These are phyloP conservation scores for Chesias legatella DNA, from an alignment of 2,888 invertebrate species.

Conservation along the genomic window DNA sequence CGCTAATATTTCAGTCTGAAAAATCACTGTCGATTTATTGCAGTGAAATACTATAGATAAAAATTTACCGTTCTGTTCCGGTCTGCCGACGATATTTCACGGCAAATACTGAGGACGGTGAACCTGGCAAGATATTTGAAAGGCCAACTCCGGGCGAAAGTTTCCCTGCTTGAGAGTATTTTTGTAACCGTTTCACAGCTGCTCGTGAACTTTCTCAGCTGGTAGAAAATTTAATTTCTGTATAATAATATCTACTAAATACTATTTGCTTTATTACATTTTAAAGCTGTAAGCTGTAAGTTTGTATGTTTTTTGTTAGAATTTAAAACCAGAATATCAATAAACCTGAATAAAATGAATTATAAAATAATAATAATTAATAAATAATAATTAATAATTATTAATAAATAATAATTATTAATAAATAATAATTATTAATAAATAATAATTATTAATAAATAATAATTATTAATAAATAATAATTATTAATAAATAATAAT, in stretches of 20 bases:
- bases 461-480: no score
- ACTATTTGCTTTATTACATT: neutral
- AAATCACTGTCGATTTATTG: slow-evolving; percentile 65
- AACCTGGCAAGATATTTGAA: slow-evolving; percentile 34
- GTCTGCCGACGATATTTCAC: slow-evolving; percentile 41
- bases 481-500: no score
- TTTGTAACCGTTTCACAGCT: slow-evolving; percentile 28
- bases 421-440: no score
- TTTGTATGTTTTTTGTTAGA: no score
- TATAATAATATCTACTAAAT: neutral
- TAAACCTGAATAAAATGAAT: no score
- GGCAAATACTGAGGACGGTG: slow-evolving; percentile 27
- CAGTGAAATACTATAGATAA: slow-evolving; percentile 59
- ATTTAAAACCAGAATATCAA: no score
- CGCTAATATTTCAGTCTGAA: slow-evolving; percentile 65
- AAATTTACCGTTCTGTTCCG: slow-evolving; percentile 54
- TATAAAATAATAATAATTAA: no score
- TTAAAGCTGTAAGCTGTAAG: no score
- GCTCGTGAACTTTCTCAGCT: slow-evolving; percentile 19
- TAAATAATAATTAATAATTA: no score
- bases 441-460: no score
- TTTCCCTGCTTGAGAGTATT: slow-evolving; percentile 21
- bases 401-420: no score
- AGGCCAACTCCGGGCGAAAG: slow-evolving; percentile 17
- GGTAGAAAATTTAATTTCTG: slow-evolving; percentile 9